Evolutionary conservation across 1,140 invertebrate species (phyloP).

Genomic region (Cyphomyrmex costatus): DNA sequence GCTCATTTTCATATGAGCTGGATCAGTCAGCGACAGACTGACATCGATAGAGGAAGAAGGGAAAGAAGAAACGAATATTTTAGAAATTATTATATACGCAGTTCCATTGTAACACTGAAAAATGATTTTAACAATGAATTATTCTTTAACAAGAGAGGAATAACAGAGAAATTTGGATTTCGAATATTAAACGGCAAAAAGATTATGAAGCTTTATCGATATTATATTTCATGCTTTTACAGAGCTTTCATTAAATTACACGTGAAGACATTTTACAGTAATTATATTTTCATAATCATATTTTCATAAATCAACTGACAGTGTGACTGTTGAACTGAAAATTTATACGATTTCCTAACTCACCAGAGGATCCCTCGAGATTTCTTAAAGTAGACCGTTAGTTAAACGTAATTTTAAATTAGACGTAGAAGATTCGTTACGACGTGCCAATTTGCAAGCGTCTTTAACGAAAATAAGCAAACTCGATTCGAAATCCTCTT

Average conservation of each 20-base stretch:
- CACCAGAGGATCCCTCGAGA: background rate
- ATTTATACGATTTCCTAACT: slow-evolving; percentile 1
- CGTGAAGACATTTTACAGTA: background rate
- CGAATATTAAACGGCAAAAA: background rate
- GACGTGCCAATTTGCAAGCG: slow-evolving; percentile 24
- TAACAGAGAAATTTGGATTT: background rate
- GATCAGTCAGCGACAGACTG: slow-evolving; percentile 23
- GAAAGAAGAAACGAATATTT: background rate
- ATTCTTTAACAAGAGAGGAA: background rate
- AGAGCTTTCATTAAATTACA: background rate
- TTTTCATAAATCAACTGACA: slow-evolving; percentile 16
- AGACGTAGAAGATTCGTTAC: background rate
- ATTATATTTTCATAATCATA: slow-evolving; percentile 28
- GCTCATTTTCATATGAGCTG: slow-evolving; percentile 20
- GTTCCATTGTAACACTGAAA: slow-evolving; percentile 5
- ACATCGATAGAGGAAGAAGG: background rate
- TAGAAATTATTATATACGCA: background rate
- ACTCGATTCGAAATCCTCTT: background rate
- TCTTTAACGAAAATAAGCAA: slow-evolving; percentile 8
- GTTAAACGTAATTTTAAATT: slow-evolving; percentile 6
- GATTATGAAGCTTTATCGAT: background rate
- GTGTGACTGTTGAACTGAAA: background rate
- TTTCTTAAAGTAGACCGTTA: background rate
- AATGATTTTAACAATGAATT: slow-evolving; percentile 7
- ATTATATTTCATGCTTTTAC: background rate